Conservation (phyloP, 2,797 vertebrate genomes). For the Enteromius unitaeniatus region DNA sequence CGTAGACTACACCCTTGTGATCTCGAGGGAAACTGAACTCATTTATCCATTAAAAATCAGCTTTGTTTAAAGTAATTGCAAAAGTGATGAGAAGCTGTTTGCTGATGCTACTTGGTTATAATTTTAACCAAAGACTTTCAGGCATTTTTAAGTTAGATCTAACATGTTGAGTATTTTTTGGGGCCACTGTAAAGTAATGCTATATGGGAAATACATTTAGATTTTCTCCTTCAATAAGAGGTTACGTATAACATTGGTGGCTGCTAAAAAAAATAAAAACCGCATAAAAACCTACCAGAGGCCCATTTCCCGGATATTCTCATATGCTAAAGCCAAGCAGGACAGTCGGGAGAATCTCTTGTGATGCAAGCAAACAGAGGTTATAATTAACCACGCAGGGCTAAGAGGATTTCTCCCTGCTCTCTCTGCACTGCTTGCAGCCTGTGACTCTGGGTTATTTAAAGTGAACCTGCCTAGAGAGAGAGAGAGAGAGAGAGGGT, state of each 20-base stretch:
- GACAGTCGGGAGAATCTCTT: slow-evolving; percentile 5
- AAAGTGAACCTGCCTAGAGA: slow-evolving; percentile 73
- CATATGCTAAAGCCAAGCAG: background rate
- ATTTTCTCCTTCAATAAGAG: background rate
- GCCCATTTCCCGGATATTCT: background rate
- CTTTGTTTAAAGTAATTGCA: background rate
- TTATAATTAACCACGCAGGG: slow-evolving; percentile 78
- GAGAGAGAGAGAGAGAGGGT: slow-evolving; percentile 11
- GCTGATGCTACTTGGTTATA: background rate
- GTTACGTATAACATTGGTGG: background rate
- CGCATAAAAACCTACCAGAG: background rate
- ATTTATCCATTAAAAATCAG: background rate
- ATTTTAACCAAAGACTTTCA: background rate
- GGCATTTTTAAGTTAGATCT: background rate
- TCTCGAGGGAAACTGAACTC: background rate
- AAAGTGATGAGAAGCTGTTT: background rate
- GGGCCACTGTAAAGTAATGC: too few relatives aligned
- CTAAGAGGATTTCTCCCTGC: slow-evolving; percentile 83
- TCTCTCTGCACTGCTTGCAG: slow-evolving; percentile 59
- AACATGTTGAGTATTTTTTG: background rate
- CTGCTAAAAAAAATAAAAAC: too few relatives aligned
- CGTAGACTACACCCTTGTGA: background rate
- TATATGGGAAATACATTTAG: background rate
- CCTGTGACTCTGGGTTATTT: slow-evolving; percentile 75
- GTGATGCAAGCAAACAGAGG: slow-evolving; percentile 69